Evolutionary conservation across 2,888 invertebrate species (phyloP).

Genomic region (Linyphia triangularis): DNA sequence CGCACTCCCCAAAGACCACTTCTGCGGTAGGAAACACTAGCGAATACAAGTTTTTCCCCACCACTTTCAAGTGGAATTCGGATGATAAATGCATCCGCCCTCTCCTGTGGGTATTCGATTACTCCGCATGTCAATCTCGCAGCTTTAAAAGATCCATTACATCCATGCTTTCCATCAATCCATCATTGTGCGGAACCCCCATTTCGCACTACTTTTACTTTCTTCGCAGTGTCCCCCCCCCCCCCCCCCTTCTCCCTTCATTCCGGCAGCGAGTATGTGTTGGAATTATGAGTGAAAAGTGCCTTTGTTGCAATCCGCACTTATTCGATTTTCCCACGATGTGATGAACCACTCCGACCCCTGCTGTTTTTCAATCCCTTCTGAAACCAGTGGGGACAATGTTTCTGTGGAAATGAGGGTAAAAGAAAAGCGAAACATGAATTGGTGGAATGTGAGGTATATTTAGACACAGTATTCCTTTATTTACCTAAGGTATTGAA

Average conservation of each 20-base stretch:
- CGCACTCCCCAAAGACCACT: too few relatives aligned
- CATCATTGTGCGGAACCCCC: neutral
- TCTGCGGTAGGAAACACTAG: too few relatives aligned
- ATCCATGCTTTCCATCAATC: neutral
- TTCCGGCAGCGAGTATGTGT: neutral
- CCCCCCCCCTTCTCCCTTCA: neutral
- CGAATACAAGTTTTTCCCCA: too few relatives aligned
- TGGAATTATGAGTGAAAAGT: neutral
- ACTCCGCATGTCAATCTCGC: neutral
- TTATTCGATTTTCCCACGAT: neutral
- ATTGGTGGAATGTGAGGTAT: too few relatives aligned
- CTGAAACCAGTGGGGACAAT: too few relatives aligned
- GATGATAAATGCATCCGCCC: neutral
- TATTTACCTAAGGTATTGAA: too few relatives aligned
- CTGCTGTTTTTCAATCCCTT: neutral
- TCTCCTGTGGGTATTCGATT: neutral
- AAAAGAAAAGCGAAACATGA: too few relatives aligned
- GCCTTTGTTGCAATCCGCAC: neutral
- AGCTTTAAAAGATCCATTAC: slow-evolving; percentile 3
- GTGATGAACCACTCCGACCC: neutral
- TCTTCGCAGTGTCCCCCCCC: neutral
- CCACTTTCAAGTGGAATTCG: neutral
- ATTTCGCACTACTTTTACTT: neutral
- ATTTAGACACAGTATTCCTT: too few relatives aligned
- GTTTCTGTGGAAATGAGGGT: too few relatives aligned